phyloP scores from a whole-genome alignment of 1,140 invertebrate species.

The Zaprionus africanus region DNA sequence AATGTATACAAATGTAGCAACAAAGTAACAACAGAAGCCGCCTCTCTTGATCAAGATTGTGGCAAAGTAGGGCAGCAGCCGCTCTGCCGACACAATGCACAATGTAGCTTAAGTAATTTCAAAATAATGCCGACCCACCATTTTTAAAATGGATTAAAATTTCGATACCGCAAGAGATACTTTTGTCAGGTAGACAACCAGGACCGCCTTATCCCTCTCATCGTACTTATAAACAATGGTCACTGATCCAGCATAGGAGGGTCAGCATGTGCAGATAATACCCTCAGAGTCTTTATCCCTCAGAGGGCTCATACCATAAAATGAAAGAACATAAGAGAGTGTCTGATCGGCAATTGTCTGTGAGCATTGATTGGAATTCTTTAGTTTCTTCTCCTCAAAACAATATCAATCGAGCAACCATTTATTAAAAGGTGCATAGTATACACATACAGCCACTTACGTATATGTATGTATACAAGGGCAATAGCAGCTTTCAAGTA shows the following conservation, averaged over 20 bases:
- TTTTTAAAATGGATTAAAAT: constrained; percentile 60
- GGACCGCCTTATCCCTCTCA: constrained; percentile 41
- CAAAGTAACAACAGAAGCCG: background rate
- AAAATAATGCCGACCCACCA: constrained; percentile 39
- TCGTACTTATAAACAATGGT: background rate
- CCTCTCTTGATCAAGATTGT: constrained; percentile 33
- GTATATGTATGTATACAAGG: no score
- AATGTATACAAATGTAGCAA: background rate
- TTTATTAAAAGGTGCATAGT: no score
- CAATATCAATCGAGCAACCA: background rate
- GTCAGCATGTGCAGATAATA: constrained; percentile 1
- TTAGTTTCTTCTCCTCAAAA: background rate
- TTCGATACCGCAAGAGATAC: constrained; percentile 45
- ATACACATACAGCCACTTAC: no score
- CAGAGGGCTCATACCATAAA: background rate
- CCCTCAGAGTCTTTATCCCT: background rate
- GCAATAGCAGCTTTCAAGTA: no score
- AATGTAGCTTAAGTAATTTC: constrained; percentile 53
- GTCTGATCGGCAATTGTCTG: background rate
- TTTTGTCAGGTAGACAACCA: constrained; percentile 53
- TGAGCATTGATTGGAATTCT: background rate
- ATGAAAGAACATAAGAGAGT: no score
- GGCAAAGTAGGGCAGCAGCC: constrained; percentile 20
- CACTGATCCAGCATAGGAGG: background rate
- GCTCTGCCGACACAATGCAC: constrained; percentile 21